A percentile compares a stretch with the other conserved stretches of the same genome.
Conservation (phyloP, 1,140 invertebrate genomes). For the Trachymyrmex septentrionalis region DNA sequence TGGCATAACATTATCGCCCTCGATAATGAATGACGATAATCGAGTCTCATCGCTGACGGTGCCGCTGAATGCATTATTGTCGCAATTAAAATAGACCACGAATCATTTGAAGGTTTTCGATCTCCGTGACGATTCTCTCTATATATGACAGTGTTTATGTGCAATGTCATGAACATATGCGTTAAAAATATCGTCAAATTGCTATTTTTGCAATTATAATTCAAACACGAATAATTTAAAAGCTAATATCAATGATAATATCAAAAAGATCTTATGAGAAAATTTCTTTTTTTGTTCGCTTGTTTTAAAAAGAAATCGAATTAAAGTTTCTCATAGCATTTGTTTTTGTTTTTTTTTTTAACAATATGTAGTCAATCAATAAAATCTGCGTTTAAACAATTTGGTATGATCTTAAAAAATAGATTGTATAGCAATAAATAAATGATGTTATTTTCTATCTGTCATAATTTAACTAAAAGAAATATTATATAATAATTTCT, state of each 20-base stretch:
- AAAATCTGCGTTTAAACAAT: background rate
- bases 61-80: slow-evolving; percentile 42
- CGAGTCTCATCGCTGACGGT: slow-evolving; percentile 53
- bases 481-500: background rate
- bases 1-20: slow-evolving; percentile 49
- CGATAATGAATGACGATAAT: slow-evolving; percentile 62
- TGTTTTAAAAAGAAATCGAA: background rate
- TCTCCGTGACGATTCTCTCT: slow-evolving; percentile 10
- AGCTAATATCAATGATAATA: background rate
- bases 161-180: background rate
- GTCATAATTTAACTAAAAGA: background rate
- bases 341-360: background rate
- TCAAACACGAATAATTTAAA: background rate
- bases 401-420: background rate
- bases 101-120: slow-evolving; percentile 34
- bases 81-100: slow-evolving; percentile 53
- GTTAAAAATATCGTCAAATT: background rate
- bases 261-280: background rate
- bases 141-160: background rate
- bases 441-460: background rate
- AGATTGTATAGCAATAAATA: background rate
- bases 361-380: background rate
- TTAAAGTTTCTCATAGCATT: background rate
- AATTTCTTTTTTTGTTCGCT: background rate
- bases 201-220: slow-evolving; percentile 17